Base-by-base conservation (phyloP, 2,797 vertebrate genomes). In the Clarias fuscus region DNA sequence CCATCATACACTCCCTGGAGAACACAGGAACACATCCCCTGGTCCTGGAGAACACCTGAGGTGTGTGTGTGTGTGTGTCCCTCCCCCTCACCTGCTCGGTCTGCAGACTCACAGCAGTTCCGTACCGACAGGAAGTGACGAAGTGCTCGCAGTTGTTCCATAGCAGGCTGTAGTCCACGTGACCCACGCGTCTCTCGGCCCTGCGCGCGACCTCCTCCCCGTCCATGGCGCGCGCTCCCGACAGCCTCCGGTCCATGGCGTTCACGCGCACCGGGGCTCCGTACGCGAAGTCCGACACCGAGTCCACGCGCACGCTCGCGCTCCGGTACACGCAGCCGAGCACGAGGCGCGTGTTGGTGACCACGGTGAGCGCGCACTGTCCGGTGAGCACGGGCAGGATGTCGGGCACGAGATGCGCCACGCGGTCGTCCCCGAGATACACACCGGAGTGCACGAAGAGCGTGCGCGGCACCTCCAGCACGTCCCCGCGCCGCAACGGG, bases 91-190 rank as follows among this genome's bases (percentile, higher is more conserved):
- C 98, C 97, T 96, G 94, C 56, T 99, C 97, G 0, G 97, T 97
- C 90, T 99, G 97, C 84, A 92, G 92, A 91, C 97, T 99, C 84
- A 91, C 90, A 0, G 95, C 88, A 24, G 92, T 87, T 37, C 96
- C 97, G 22, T 98, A 99, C 87, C 97, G 95, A 95, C 98, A 99
- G 93, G 95, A 90, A 1, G 97, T 99, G 72, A 96, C 98, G 78
- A 98, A 99, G 93, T 99, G 98, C 89, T 99, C 97, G 86, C 98
- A 99, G 93, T 99, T 99, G 92, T 97, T 97, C 98, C 98, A 99
- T 77, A 99, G 94, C 56, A 99, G 93, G 88, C 98, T 99, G 93
- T 99, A 98, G 0, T 94, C 92, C 2, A 95, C 94, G 1, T 89
- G 30, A 5, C 98, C 97, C 77, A 97, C 88, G 27, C 95, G 94